Base-by-base conservation (phyloP, 2,797 vertebrate genomes). In the Distichodus sexfasciatus region DNA sequence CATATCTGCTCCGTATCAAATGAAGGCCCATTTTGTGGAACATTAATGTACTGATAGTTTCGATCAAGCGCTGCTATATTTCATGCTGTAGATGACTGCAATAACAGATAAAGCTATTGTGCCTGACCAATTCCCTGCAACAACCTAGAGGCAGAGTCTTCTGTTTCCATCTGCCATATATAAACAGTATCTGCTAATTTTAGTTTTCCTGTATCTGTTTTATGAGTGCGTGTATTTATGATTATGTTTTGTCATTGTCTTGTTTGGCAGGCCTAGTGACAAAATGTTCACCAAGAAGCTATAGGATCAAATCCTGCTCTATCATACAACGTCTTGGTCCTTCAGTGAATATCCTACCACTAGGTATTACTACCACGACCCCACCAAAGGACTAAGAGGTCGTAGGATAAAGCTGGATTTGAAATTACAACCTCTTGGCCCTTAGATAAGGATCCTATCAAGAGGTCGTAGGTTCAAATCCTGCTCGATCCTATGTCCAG, bases 111-210 rank as follows among this genome's bases (percentile, higher is more conserved):
- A 41, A 17, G 38, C 24, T 28, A 41, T 28, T 29, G 11, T 46
- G 40, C 19, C 26, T 31, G 10, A 4, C 10, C 31, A 11, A 12
- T 14, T 12, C 33, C 5, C 15, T 11, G 23, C 6, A 44, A n/a
- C 8, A 58, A n/a, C 2, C 7, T 43, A 11, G 11, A n/a, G 14
- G 6, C 6, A 43, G 11, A n/a, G 40, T 43, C 6, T 43, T 43
- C n/a, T 43, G 4, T 43, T 44, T 44, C 41, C 3, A 59, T 23
- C 40, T 19, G 17, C 33, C 4, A 51, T 29, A 29, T 29, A 44
- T 17, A 72, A 36, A 57, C 29, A 28, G 46, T 61, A 62, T 28
- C 7, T 48, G 50, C 51, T 64, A 41, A 64, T 63, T 41, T 58
- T 57, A 64, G 35, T 33, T 33, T 11, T 48, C 14, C 33, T 31